Conservation (phyloP, 2,888 invertebrate genomes). For the Aphidoletes aphidimyza region DNA sequence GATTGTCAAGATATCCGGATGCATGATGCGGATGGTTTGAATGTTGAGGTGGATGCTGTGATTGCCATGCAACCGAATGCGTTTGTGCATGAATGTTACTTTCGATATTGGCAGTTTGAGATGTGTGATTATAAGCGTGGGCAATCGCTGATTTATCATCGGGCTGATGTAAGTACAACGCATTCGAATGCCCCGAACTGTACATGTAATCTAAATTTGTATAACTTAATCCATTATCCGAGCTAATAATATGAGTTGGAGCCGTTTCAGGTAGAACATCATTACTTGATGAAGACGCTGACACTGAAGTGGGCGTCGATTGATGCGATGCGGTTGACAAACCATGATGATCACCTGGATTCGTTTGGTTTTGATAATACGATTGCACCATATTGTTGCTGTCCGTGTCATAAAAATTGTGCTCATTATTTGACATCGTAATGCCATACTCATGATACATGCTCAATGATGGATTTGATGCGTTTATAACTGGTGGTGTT, state of each 20-base stretch:
- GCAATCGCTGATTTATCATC: conserved; percentile 70
- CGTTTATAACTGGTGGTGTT: conserved; percentile 55
- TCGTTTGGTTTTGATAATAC: conserved; percentile 63
- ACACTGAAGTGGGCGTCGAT: conserved; percentile 54
- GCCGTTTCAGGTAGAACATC: conserved; percentile 59
- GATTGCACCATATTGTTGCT: conserved; percentile 62
- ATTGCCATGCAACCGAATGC: conserved; percentile 59
- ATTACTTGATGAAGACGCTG: conserved; percentile 57
- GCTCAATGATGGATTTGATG: conserved; percentile 12
- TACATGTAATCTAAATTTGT: conserved; percentile 85
- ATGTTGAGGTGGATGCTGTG: conserved; percentile 62
- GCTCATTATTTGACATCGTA: conserved; percentile 64
- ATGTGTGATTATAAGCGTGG: conserved; percentile 67
- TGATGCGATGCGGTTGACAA: conserved; percentile 58
- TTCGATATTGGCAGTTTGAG: conserved; percentile 59
- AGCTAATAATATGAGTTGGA: conserved; percentile 77
- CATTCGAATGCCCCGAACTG: conserved; percentile 68
- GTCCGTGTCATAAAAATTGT: conserved; percentile 55
- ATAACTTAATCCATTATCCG: conserved; percentile 88
- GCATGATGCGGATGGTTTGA: conserved; percentile 61
- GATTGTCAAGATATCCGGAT: conserved; percentile 57
- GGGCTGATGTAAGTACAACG: conserved; percentile 62
- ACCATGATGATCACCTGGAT: neutral
- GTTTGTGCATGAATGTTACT: conserved; percentile 59
- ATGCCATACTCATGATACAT: conserved; percentile 65